Percentiles rank a stretch among this genome's conserved stretches.
phyloP scores from a whole-genome alignment of 2,797 vertebrate species.

The Pseudochromis fuscus region DNA sequence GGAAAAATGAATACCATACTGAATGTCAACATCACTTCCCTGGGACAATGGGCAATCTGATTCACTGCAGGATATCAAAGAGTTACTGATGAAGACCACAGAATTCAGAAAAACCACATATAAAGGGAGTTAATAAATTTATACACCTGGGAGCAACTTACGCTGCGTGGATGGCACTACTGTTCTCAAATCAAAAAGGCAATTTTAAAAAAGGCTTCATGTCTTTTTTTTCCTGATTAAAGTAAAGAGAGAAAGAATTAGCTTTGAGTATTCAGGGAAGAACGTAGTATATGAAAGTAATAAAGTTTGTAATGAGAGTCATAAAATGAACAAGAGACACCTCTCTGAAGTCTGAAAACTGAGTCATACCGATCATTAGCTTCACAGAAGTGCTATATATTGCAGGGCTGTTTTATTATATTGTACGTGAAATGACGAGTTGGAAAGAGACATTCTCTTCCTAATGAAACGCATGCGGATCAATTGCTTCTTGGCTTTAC shows the following conservation, averaged over 20 bases:
- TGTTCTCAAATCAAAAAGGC: constrained; percentile 13
- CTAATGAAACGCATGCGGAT: neutral
- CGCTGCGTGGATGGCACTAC: neutral
- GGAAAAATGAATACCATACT: constrained; percentile 26
- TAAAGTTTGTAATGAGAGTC: constrained; percentile 22
- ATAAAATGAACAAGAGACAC: constrained; percentile 9
- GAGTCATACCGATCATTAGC: neutral
- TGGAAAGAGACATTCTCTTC: neutral
- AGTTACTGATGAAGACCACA: constrained; percentile 5
- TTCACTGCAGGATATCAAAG: constrained; percentile 9
- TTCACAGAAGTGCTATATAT: neutral
- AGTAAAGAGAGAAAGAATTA: constrained; percentile 7
- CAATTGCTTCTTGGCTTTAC: neutral
- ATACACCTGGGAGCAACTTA: constrained; percentile 19
- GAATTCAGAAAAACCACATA: neutral
- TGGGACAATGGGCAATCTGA: constrained; percentile 14
- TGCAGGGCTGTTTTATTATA: neutral
- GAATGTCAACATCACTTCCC: constrained; percentile 16
- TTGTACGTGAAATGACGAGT: neutral
- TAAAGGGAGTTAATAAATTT: constrained; percentile 14
- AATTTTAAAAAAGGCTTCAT: constrained; percentile 5
- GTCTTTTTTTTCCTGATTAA: constrained; percentile 12
- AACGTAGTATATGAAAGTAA: constrained; percentile 16
- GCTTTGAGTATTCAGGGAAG: neutral
- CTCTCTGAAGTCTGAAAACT: constrained; percentile 1